Percentiles rank a stretch among this genome's conserved stretches.
phyloP scores from a whole-genome alignment of 2,888 invertebrate species.

The Eupithecia subumbrata region DNA sequence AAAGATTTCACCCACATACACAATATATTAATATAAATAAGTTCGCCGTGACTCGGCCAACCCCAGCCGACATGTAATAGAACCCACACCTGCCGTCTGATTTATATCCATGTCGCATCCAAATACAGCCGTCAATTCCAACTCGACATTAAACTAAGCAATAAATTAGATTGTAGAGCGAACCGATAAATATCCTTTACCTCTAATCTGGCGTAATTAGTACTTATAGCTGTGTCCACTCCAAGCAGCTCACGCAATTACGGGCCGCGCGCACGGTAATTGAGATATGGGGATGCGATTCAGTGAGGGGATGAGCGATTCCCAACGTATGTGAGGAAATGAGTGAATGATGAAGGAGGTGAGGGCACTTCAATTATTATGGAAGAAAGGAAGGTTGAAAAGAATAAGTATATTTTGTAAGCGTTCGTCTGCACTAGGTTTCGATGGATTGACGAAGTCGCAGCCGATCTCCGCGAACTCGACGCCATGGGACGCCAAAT shows the following conservation, averaged over 20 bases:
- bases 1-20: too few relatives aligned
- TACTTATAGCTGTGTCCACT: slow-evolving; percentile 45
- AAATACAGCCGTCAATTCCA: slow-evolving; percentile 21
- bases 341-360: neutral
- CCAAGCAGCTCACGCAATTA: slow-evolving; percentile 55
- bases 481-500: too few relatives aligned
- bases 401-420: too few relatives aligned
- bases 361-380: too few relatives aligned
- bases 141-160: slow-evolving; percentile 23
- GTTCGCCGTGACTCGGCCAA: too few relatives aligned
- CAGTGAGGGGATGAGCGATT: neutral
- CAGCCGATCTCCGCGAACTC: too few relatives aligned
- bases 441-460: too few relatives aligned
- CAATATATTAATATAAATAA: too few relatives aligned
- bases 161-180: slow-evolving; percentile 25
- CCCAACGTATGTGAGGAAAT: neutral
- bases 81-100: too few relatives aligned
- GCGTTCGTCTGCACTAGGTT: too few relatives aligned
- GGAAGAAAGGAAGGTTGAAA: too few relatives aligned
- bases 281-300: slow-evolving; percentile 28
- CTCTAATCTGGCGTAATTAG: slow-evolving; percentile 43
- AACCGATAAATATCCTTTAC: slow-evolving; percentile 39
- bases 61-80: too few relatives aligned
- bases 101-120: neutral
- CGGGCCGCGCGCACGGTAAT: slow-evolving; percentile 56